Base-by-base conservation (phyloP, 1,140 invertebrate species). In the Carposina sasakii region DNA sequence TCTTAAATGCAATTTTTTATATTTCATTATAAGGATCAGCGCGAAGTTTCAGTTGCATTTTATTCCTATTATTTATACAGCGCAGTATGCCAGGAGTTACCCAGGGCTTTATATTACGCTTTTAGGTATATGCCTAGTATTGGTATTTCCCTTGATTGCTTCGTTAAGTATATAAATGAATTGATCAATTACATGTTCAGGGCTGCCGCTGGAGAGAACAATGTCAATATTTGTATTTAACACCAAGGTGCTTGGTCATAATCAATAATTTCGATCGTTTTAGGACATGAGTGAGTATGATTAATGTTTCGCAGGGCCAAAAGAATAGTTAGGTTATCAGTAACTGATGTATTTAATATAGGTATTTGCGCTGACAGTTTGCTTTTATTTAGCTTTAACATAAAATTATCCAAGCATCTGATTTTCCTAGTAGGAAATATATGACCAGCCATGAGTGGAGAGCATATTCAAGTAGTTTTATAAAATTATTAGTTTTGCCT, bases 51-150 rank as follows among this genome's bases (percentile, higher is more conserved):
- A 15, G 22, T 15, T 47, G 44, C 8, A 47, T 17, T 24, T 36
- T 34, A 26, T 47, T 37, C 2, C 44, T n/a, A 26, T 47, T 34
- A 23, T 16, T 47, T 1, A 47, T 47, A 23, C 44, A 47, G 3
- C 44, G 12, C 13, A 47, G 12, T 3, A 47, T 36, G 2, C 44
- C 44, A n/a, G 44, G 19, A 1, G 44, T 47, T 16, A 47, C 37
- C 44, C 44, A 47, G 9, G 44, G 44, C 19, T 47, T 47, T 36
- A 47, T 34, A n/a, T n/a, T 3, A 15, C 37, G 15, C 26, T 22
- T 20, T 31, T 45, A 28, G 12, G 6, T 42, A 5, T 42, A 21
- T 22, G 24, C 2, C 13, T 15, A 26, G 23, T 16, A 16, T 5
- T 42, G 16, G 22, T 42, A 30, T 26, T 42, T 15, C 17, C 13